Conservation (phyloP, 2,113 vertebrate species). For the Catharus bicknelli region DNA sequence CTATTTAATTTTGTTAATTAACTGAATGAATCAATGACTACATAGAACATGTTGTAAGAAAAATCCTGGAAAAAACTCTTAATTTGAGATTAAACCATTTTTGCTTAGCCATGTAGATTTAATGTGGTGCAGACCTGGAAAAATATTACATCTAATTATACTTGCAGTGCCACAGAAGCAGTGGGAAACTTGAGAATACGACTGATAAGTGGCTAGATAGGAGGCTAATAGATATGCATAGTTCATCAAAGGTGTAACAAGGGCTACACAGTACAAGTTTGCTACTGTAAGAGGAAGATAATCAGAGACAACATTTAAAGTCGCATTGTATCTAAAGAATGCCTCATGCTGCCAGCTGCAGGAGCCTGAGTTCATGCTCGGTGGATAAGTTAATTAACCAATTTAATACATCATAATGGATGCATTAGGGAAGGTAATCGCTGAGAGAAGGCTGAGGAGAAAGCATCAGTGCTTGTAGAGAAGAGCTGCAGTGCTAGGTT, state of each 20-base stretch:
- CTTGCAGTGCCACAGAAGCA: background rate
- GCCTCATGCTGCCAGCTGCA: background rate
- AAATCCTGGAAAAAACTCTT: background rate
- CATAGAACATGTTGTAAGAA: background rate
- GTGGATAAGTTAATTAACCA: slow-evolving; percentile 29
- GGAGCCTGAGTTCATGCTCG: slow-evolving; percentile 2
- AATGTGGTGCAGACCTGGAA: background rate
- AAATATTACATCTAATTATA: background rate
- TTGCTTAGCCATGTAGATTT: background rate
- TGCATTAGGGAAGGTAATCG: background rate
- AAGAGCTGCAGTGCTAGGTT: background rate
- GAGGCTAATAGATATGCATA: background rate
- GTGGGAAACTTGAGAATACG: background rate
- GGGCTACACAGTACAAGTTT: background rate
- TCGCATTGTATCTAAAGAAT: background rate
- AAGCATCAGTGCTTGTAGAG: background rate
- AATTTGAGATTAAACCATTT: background rate
- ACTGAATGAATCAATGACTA: background rate
- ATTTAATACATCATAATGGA: slow-evolving; percentile 5
- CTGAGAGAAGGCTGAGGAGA: background rate
- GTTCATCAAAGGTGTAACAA: background rate
- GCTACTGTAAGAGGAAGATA: background rate
- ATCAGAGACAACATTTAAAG: background rate
- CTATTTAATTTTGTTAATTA: background rate
- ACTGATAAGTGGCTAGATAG: background rate